These are phyloP conservation scores for Arrhopalites spinosus DNA, from an alignment of 2,888 invertebrate genomes.

Conservation along the genomic window DNA sequence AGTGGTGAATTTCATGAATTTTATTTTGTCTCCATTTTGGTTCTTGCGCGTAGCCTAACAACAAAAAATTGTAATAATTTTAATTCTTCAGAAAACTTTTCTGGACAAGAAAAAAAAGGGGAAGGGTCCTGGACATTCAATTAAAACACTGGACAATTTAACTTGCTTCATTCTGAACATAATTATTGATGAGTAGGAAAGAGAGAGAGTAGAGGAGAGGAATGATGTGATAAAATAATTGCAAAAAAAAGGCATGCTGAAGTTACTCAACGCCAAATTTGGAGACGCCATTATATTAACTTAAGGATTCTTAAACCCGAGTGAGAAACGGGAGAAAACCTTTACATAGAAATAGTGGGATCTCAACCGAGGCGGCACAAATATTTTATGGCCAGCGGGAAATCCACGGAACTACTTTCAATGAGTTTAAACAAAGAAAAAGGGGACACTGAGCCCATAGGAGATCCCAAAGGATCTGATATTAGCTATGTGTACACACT, in stretches of 20 bases:
- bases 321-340: slow-evolving; percentile 42
- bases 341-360: slow-evolving; percentile 29
- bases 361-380: slow-evolving; percentile 49
- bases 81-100: background rate
- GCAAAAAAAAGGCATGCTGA: slow-evolving; percentile 42
- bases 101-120: background rate
- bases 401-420: slow-evolving; percentile 39
- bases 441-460: slow-evolving; percentile 46
- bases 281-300: slow-evolving; percentile 36
- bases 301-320: slow-evolving; percentile 44
- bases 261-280: slow-evolving; percentile 34
- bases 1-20: too few species aligned
- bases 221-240: background rate
- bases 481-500: slow-evolving; percentile 5
- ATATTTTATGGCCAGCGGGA: slow-evolving; percentile 46
- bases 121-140: background rate
- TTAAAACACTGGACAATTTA: background rate
- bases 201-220: background rate
- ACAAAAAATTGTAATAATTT: background rate
- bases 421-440: slow-evolving; percentile 50
- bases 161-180: background rate
- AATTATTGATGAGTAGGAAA: background rate
- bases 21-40: too few species aligned
- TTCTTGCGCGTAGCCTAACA: too few species aligned
- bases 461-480: slow-evolving; percentile 22